Conservation (phyloP, 2,797 vertebrate species). For the Ptychobarbus kaznakovi region DNA sequence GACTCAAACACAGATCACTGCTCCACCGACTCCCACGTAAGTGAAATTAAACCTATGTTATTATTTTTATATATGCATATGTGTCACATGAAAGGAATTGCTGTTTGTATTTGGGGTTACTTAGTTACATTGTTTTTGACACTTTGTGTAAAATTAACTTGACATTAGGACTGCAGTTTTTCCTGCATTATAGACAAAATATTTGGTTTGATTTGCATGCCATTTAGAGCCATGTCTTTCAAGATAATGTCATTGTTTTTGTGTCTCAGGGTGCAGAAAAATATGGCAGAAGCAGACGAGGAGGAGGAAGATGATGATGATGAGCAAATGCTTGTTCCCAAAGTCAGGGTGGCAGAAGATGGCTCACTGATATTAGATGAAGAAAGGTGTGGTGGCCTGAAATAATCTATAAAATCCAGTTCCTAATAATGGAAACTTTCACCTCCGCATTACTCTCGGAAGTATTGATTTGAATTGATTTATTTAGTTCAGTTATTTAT, state of each 20-base stretch:
- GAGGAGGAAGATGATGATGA: constrained; percentile 69
- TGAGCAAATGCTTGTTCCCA: constrained; percentile 84
- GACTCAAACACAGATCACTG: constrained; percentile 12
- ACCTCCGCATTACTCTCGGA: background rate
- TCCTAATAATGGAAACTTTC: background rate
- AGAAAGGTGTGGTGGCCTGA: constrained; percentile 81
- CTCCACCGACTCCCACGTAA: constrained; percentile 44
- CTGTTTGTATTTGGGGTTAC: background rate
- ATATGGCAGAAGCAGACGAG: constrained; percentile 60
- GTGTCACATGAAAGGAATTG: background rate
- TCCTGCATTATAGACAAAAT: background rate
- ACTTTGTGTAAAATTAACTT: background rate
- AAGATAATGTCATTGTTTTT: background rate
- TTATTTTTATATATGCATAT: too few species aligned
- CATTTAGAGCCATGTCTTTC: background rate
- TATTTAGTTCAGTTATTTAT: background rate
- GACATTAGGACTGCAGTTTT: background rate
- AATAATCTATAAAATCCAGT: background rate
- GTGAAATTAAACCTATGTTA: background rate
- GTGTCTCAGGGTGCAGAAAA: constrained; percentile 33
- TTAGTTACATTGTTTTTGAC: background rate
- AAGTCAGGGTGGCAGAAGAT: constrained; percentile 96
- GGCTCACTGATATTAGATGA: constrained; percentile 97
- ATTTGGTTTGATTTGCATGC: background rate
- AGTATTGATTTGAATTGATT: background rate